phyloP scores from a whole-genome alignment of 2,888 invertebrate species.

The Ophion ventricosus region DNA sequence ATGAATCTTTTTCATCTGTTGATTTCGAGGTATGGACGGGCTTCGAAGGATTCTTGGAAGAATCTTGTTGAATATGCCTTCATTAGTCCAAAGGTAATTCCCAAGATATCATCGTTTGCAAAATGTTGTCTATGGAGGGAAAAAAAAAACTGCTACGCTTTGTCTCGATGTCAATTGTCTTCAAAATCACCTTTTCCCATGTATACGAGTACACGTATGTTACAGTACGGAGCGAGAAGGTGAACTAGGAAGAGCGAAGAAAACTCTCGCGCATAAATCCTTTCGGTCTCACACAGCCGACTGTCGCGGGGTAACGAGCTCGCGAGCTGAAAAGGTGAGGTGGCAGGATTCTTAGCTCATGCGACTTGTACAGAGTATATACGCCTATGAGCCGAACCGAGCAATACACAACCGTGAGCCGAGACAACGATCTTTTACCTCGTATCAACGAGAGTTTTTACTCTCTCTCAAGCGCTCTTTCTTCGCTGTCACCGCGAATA shows the following conservation, averaged over 20 bases:
- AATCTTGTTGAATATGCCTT: no score
- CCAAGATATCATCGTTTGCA: no score
- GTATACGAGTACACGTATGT: not conserved
- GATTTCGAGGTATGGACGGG: no score
- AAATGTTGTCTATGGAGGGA: no score
- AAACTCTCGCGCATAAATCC: not conserved
- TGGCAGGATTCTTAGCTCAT: constrained; percentile 27
- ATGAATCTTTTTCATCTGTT: no score
- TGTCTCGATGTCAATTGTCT: not conserved
- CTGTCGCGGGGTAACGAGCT: constrained; percentile 36
- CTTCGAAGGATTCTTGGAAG: no score
- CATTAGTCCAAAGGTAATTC: no score
- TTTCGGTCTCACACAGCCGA: not conserved
- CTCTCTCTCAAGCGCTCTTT: constrained; percentile 1
- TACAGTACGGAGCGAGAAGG: not conserved
- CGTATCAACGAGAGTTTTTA: not conserved
- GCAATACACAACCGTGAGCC: not conserved
- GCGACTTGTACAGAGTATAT: constrained; percentile 18
- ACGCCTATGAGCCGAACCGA: not conserved
- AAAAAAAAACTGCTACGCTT: no score
- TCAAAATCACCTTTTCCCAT: not conserved
- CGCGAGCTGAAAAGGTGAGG: constrained; percentile 63
- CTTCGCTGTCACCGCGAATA: constrained; percentile 51
- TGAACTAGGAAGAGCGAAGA: not conserved
- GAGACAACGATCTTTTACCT: not conserved